phyloP scores from a whole-genome alignment of 2,113 vertebrate species.

The Chaenocephalus aceratus region DNA sequence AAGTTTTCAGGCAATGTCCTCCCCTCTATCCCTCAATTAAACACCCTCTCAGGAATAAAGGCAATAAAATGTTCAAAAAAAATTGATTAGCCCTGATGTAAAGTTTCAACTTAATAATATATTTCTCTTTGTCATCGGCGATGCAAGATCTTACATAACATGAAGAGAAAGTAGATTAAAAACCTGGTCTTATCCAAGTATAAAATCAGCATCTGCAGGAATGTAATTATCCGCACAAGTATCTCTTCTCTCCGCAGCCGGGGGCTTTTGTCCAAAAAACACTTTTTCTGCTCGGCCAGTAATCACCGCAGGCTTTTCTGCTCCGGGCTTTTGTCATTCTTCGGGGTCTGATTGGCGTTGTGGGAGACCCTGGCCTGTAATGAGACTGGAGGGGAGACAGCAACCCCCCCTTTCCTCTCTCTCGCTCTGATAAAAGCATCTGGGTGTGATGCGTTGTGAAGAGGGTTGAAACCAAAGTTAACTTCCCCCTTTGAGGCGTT shows the following conservation, averaged over 20 bases:
- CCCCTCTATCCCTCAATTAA: too few species aligned
- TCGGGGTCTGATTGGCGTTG: slow-evolving; percentile 57
- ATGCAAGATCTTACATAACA: too few species aligned
- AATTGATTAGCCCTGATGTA: too few species aligned
- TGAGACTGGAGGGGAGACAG: slow-evolving; percentile 69
- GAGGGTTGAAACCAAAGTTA: slow-evolving; percentile 83
- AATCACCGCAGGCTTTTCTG: slow-evolving; percentile 61
- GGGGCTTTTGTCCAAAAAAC: slow-evolving; percentile 65
- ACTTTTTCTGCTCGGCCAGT: slow-evolving; percentile 52
- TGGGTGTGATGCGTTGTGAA: slow-evolving; percentile 63
- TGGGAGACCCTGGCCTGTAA: slow-evolving; percentile 59
- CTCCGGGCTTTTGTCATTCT: slow-evolving; percentile 47
- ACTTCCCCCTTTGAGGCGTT: slow-evolving; percentile 76
- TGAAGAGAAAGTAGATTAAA: too few species aligned
- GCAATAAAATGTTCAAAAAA: too few species aligned
- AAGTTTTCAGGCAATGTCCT: too few species aligned
- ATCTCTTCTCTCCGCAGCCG: slow-evolving; percentile 34
- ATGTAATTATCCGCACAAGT: slow-evolving; percentile 52
- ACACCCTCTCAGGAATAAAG: too few species aligned
- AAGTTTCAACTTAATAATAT: too few species aligned
- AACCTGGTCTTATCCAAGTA: not conserved
- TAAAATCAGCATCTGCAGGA: slow-evolving; percentile 9
- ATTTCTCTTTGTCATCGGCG: too few species aligned
- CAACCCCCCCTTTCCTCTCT: not conserved
- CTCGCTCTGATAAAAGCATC: slow-evolving; percentile 65